These are phyloP conservation scores for Gallinago paraguaiae DNA, from an alignment of 2,113 vertebrate species.

Conservation along the genomic window DNA sequence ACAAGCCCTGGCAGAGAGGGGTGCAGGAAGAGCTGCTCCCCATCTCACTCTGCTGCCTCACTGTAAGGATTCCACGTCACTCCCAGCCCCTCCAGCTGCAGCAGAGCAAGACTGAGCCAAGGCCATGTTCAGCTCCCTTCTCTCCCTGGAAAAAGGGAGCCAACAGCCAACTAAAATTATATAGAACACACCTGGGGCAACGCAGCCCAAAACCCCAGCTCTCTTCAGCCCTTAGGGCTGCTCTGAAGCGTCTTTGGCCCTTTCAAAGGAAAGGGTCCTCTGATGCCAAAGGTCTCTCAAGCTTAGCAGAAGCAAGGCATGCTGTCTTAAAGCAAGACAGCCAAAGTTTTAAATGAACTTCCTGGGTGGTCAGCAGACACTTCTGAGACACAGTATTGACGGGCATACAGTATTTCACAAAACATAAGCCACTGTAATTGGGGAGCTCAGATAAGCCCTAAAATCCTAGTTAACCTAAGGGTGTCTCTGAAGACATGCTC, in stretches of 20 bases:
- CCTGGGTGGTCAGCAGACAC: neutral
- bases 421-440: neutral
- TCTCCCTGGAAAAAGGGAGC: neutral
- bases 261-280: neutral
- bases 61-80: neutral
- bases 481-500: neutral
- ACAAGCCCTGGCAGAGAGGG: accelerated
- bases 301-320: neutral
- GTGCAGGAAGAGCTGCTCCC: neutral
- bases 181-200: neutral
- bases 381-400: neutral
- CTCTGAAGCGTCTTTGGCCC: neutral
- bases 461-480: neutral
- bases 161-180: neutral
- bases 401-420: neutral
- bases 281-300: neutral
- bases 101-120: neutral
- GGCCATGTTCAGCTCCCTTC: neutral
- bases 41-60: neutral
- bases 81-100: neutral
- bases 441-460: neutral
- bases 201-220: neutral
- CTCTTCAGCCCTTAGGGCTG: neutral
- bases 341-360: neutral
- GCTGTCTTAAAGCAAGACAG: neutral